phyloP scores from a whole-genome alignment of 2,797 vertebrate genomes.

The Avahi laniger region DNA sequence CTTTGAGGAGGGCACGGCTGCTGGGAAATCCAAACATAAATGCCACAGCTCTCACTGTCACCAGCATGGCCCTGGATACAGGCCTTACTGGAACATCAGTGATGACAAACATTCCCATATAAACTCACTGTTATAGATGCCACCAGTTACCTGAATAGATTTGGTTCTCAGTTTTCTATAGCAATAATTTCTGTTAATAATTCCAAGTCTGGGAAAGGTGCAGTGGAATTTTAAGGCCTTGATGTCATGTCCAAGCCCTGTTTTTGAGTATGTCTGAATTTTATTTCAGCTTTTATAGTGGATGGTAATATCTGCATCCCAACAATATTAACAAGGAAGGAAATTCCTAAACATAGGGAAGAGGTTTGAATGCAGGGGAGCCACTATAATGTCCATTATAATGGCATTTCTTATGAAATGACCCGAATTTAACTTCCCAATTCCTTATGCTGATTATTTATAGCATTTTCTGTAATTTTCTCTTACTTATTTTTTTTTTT shows the following conservation, averaged over 20 bases:
- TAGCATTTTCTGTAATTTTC: slow-evolving; percentile 26
- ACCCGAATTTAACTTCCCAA: not conserved
- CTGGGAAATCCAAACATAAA: not conserved
- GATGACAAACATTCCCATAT: not conserved
- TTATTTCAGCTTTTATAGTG: not conserved
- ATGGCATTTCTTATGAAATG: not conserved
- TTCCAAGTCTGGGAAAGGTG: not conserved
- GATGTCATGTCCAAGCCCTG: not conserved
- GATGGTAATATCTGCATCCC: not conserved
- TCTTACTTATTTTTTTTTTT: no score
- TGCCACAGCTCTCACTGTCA: not conserved
- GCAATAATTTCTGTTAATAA: not conserved
- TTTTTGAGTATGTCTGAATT: not conserved
- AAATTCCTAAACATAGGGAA: not conserved
- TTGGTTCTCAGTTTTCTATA: not conserved
- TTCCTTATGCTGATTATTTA: slow-evolving; percentile 4
- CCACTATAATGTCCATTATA: not conserved
- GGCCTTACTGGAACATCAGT: not conserved
- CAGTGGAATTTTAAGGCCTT: not conserved
- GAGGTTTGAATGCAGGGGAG: not conserved
- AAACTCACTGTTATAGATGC: not conserved
- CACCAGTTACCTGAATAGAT: not conserved
- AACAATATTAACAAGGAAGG: not conserved
- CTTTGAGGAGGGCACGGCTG: not conserved
- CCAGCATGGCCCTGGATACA: not conserved